A percentile compares a stretch with the other conserved stretches of the same genome.
phyloP scores from a whole-genome alignment of 2,113 vertebrate genomes.

The Odocoileus hemionus region DNA sequence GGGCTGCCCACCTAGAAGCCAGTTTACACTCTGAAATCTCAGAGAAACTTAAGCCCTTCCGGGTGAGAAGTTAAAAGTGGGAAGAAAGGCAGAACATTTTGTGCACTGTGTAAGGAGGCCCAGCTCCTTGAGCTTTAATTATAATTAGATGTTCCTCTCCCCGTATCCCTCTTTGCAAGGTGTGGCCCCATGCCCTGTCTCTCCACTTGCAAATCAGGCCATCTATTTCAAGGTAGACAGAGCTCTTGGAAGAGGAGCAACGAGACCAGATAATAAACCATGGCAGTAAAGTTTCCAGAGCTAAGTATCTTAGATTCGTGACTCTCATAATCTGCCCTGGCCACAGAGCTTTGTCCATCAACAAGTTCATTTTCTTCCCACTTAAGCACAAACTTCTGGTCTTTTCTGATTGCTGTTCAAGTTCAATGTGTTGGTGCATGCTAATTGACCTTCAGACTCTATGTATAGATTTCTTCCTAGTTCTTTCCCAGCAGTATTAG shows the following conservation, averaged over 20 bases:
- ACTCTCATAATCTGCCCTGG: background rate
- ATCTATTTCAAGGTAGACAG: background rate
- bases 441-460: background rate
- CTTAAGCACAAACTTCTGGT: background rate
- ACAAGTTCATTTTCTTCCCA: background rate
- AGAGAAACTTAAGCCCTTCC: background rate
- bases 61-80: background rate
- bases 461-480: background rate
- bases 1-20: background rate
- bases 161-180: fast-evolving
- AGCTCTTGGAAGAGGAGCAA: background rate
- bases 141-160: background rate
- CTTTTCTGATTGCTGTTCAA: background rate
- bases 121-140: background rate
- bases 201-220: background rate
- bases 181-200: background rate
- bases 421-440: background rate
- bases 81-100: background rate
- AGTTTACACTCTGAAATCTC: too few relatives aligned
- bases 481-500: background rate
- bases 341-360: background rate
- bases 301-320: background rate
- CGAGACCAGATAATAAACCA: background rate
- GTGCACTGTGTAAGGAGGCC: background rate
- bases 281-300: fast-evolving